Percentiles rank a stretch among this genome's conserved stretches.
These are phyloP conservation scores for Aspiorhynchus laticeps DNA, from an alignment of 2,113 vertebrate species.

Conservation along the genomic window DNA sequence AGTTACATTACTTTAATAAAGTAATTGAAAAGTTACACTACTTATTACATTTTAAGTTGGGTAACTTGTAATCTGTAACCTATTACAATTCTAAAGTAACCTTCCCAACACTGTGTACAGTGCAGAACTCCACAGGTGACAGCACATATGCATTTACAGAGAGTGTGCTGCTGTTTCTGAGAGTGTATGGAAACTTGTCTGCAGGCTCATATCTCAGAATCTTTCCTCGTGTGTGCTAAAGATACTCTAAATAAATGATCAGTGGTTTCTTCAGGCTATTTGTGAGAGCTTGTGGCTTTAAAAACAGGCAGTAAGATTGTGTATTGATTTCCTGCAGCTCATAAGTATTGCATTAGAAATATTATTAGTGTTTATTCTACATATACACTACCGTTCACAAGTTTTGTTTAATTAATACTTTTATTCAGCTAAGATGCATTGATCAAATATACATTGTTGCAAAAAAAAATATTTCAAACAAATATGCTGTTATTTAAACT, in stretches of 20 bases:
- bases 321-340: neutral
- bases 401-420: neutral
- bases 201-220: conserved; percentile 1
- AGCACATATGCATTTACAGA: neutral
- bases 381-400: neutral
- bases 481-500: too few relatives aligned
- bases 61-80: too few relatives aligned
- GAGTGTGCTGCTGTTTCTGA: neutral
- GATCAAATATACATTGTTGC: neutral
- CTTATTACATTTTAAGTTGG: too few relatives aligned
- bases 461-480: too few relatives aligned
- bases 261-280: conserved; percentile 10
- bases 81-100: too few relatives aligned
- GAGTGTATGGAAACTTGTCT: neutral
- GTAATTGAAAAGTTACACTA: too few relatives aligned
- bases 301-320: neutral
- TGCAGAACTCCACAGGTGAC: conserved; percentile 4
- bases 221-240: neutral
- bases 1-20: too few relatives aligned
- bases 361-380: neutral
- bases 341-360: conserved; percentile 14
- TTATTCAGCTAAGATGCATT: neutral
- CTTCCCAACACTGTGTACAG: too few relatives aligned
- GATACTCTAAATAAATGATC: conserved; percentile 24
- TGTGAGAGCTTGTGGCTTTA: conserved; percentile 15